A percentile compares a stretch with the other conserved stretches of the same genome.
Conservation (phyloP, 2,797 vertebrate species). For the Poeciliopsis presidionis region DNA sequence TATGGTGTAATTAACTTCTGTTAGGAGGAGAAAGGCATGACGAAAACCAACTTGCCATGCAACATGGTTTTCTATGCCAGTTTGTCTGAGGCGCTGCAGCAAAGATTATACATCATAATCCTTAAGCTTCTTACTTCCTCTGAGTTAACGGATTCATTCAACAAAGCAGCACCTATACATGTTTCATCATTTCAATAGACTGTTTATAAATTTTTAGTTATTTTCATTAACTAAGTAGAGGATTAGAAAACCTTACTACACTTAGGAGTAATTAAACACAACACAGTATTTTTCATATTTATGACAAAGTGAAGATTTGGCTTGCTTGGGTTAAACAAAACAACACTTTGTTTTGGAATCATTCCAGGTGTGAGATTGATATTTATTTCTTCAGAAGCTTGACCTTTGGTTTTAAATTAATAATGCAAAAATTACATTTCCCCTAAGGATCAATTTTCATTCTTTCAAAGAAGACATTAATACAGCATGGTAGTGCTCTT, state of each 20-base stretch:
- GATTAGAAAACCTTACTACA: background rate
- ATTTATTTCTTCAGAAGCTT: background rate
- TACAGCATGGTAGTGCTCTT: background rate
- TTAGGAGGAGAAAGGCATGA: background rate
- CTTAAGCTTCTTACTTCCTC: background rate
- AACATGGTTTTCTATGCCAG: background rate
- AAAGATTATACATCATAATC: background rate
- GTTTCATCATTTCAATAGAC: background rate
- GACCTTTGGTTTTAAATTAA: background rate
- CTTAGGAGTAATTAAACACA: background rate
- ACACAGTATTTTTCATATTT: background rate
- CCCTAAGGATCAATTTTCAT: background rate
- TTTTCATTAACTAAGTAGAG: background rate
- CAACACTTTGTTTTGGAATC: background rate
- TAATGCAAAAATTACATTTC: background rate
- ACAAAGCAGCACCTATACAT: background rate
- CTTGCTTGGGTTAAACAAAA: background rate
- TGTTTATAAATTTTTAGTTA: background rate
- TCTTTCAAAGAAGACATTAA: background rate
- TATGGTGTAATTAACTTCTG: constrained; percentile 2
- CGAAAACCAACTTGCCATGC: background rate
- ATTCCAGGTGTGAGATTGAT: background rate
- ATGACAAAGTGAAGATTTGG: background rate
- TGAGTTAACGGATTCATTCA: background rate
- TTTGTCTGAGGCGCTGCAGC: background rate